Evolutionary conservation across 1,140 invertebrate species (phyloP).

Genomic region (Pectinophora gossypiella): DNA sequence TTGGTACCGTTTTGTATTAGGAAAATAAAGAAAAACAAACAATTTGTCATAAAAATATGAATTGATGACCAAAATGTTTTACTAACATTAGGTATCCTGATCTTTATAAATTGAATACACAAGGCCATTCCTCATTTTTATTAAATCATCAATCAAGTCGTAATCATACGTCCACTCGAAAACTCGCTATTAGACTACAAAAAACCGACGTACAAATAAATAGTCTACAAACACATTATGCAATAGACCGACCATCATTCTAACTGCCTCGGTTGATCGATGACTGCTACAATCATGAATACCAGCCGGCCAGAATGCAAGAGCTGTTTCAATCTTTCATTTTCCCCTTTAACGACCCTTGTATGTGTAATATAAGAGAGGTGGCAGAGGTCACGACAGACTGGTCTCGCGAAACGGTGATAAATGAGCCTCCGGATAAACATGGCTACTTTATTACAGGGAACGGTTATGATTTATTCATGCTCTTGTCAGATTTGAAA

Average conservation of each 20-base stretch:
- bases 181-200: constrained; percentile 19
- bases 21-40: too few species aligned
- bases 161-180: constrained; percentile 25
- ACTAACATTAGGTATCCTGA: too few species aligned
- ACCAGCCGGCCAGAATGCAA: constrained; percentile 18
- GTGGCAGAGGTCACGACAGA: constrained; percentile 22
- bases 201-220: constrained; percentile 29
- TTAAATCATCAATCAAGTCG: constrained; percentile 21
- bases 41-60: too few species aligned
- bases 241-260: constrained; percentile 39
- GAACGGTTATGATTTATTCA: constrained; percentile 67
- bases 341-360: neutral
- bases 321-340: constrained; percentile 11
- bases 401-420: constrained; percentile 43
- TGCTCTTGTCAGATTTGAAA: constrained; percentile 53
- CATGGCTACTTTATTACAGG: constrained; percentile 66
- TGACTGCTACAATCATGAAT: constrained; percentile 36
- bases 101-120: constrained; percentile 3
- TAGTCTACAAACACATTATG: constrained; percentile 47
- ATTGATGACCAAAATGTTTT: too few species aligned
- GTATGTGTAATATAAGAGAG: neutral
- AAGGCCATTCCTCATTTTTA: constrained; percentile 5
- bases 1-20: too few species aligned
- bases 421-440: constrained; percentile 58
- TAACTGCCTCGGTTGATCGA: constrained; percentile 46